Evolutionary conservation across 2,113 vertebrate species (phyloP).

Genomic region (Notothenia rossii): DNA sequence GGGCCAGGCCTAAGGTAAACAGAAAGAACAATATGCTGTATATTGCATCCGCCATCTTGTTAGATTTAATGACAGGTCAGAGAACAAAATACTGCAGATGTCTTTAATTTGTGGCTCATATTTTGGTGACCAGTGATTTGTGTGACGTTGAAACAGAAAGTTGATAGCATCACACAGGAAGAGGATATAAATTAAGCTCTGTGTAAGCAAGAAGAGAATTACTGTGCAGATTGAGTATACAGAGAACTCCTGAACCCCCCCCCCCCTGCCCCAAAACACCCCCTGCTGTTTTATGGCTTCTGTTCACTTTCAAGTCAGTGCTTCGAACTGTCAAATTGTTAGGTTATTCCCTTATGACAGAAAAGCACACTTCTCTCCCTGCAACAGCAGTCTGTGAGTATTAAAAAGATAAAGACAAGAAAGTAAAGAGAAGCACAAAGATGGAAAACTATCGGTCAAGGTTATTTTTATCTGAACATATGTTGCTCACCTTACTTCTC

Average conservation of each 20-base stretch:
- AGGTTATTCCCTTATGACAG: conserved; percentile 15
- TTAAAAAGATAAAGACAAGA: conserved; percentile 5
- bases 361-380: conserved; percentile 5
- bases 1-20: too few relatives aligned
- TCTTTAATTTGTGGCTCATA: not conserved
- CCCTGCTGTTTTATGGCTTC: not conserved
- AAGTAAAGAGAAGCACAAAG: not conserved
- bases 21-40: too few relatives aligned
- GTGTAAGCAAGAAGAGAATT: not conserved
- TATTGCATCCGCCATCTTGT: not conserved
- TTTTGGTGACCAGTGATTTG: not conserved
- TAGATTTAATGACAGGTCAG: not conserved
- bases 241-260: not conserved
- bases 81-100: not conserved
- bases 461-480: not conserved
- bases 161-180: not conserved
- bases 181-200: not conserved
- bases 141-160: conserved; percentile 1
- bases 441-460: not conserved
- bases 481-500: not conserved
- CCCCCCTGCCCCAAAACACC: too few relatives aligned
- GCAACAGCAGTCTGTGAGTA: not conserved
- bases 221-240: not conserved
- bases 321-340: conserved; percentile 28
- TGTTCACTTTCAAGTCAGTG: conserved; percentile 2